Percentiles rank a stretch among this genome's conserved stretches.
These are phyloP conservation scores for Salvelinus sp. DNA, from an alignment of 2,113 vertebrate genomes.

Conservation along the genomic window DNA sequence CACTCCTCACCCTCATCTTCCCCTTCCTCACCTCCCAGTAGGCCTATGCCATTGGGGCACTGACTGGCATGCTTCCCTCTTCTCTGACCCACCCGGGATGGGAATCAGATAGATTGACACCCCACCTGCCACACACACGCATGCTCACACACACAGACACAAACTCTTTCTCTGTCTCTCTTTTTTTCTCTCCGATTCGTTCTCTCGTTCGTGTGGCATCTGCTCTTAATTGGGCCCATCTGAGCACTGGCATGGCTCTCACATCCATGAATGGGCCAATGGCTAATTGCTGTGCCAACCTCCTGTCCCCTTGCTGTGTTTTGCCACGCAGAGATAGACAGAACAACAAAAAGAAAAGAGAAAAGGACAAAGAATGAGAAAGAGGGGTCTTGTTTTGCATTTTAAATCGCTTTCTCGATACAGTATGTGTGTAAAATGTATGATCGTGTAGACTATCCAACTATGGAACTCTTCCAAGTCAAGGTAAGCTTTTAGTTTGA, in stretches of 20 bases:
- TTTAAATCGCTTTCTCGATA: conserved; percentile 26
- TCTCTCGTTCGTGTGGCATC: conserved; percentile 58
- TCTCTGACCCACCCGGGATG: conserved; percentile 49
- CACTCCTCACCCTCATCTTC: no score
- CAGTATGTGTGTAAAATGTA: conserved; percentile 23
- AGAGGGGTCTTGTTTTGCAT: conserved; percentile 16
- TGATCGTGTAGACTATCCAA: conserved; percentile 19
- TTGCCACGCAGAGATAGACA: conserved; percentile 14
- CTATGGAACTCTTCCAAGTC: no score
- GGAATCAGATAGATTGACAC: conserved; percentile 41
- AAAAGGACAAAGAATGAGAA: neutral
- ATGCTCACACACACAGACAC: no score
- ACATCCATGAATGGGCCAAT: conserved; percentile 39
- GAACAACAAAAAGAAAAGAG: neutral
- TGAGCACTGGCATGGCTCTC: conserved; percentile 45
- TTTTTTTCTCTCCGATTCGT: conserved; percentile 15
- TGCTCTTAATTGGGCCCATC: conserved; percentile 67
- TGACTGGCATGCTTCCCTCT: conserved; percentile 31
- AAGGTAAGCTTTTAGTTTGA: no score
- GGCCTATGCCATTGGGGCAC: neutral
- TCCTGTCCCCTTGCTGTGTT: conserved; percentile 17
- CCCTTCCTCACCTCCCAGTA: no score
- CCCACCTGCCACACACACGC: neutral
- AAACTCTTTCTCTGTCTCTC: neutral
- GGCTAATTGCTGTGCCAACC: conserved; percentile 52